phyloP scores from a whole-genome alignment of 2,797 vertebrate genomes.

The Bovichtus variegatus region DNA sequence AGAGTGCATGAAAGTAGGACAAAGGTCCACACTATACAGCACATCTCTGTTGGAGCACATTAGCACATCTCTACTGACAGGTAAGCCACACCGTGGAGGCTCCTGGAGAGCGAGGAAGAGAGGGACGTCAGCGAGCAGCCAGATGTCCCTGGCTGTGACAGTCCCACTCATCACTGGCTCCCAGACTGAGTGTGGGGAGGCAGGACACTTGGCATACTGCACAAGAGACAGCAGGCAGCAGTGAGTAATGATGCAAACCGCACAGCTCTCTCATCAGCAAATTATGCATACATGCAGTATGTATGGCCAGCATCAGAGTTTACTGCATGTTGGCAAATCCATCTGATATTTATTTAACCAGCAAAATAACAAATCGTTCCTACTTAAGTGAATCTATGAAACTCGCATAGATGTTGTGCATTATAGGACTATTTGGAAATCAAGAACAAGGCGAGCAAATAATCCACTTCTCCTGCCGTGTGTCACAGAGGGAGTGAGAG shows the following conservation, averaged over 20 bases:
- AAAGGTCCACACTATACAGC: conserved; percentile 75
- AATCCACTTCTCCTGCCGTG: conserved; percentile 63
- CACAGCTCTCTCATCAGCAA: conserved; percentile 82
- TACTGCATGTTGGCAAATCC: conserved; percentile 50
- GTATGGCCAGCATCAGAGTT: conserved; percentile 69
- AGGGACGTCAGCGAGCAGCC: conserved; percentile 80
- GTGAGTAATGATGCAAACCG: conserved; percentile 84
- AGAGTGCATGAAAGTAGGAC: conserved; percentile 77
- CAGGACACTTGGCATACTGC: conserved; percentile 84
- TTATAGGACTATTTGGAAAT: conserved; percentile 52
- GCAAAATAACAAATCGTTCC: conserved; percentile 36
- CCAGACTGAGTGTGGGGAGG: conserved; percentile 83
- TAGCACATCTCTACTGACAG: conserved; percentile 83
- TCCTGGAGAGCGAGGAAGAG: conserved; percentile 75
- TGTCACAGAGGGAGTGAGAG: conserved; percentile 65
- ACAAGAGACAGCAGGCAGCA: conserved; percentile 83
- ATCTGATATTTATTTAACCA: conserved; percentile 40
- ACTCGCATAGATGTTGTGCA: conserved; percentile 29
- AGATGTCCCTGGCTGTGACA: conserved; percentile 85
- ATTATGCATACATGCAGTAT: conserved; percentile 79
- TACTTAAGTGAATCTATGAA: conserved; percentile 8
- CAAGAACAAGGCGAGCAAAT: conserved; percentile 56
- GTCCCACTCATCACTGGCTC: conserved; percentile 85
- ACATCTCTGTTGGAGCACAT: conserved; percentile 79
- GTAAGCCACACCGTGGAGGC: conserved; percentile 75